Evolutionary conservation across 2,113 vertebrate genomes (phyloP).

Genomic region (Otis tarda): DNA sequence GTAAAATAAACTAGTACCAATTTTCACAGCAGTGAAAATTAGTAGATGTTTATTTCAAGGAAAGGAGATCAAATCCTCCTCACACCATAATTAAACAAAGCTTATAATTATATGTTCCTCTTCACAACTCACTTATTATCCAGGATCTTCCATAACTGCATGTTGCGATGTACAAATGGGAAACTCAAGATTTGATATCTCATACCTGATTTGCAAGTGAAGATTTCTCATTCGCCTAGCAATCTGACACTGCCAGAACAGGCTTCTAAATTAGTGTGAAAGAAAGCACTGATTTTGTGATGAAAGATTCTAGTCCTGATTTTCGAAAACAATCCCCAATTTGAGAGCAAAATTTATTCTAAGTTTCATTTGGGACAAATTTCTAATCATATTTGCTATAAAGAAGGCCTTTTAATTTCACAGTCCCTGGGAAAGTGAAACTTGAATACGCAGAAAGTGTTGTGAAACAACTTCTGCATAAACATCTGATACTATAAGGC

Average conservation of each 20-base stretch:
- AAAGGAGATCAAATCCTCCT: background rate
- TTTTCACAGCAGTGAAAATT: background rate
- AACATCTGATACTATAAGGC: background rate
- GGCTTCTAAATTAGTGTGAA: background rate
- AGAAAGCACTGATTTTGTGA: background rate
- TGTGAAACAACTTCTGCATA: background rate
- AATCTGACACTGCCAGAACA: background rate
- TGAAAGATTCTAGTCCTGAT: background rate
- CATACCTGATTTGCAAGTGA: background rate
- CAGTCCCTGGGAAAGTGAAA: background rate
- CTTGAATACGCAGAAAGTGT: background rate
- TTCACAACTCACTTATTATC: background rate
- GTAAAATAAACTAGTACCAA: background rate
- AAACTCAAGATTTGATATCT: background rate
- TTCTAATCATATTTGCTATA: conserved; percentile 11
- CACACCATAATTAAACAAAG: background rate
- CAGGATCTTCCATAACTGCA: background rate
- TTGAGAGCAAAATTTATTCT: background rate
- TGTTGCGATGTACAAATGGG: background rate
- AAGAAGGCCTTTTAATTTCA: conserved; percentile 34
- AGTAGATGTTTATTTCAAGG: conserved; percentile 15
- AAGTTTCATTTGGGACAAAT: background rate
- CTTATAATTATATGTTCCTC: background rate
- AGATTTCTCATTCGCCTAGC: background rate
- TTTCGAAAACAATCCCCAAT: background rate